Percentiles rank a stretch among this genome's conserved stretches.
Conservation (phyloP, 2,113 vertebrate species). For the Mesitornis unicolor region DNA sequence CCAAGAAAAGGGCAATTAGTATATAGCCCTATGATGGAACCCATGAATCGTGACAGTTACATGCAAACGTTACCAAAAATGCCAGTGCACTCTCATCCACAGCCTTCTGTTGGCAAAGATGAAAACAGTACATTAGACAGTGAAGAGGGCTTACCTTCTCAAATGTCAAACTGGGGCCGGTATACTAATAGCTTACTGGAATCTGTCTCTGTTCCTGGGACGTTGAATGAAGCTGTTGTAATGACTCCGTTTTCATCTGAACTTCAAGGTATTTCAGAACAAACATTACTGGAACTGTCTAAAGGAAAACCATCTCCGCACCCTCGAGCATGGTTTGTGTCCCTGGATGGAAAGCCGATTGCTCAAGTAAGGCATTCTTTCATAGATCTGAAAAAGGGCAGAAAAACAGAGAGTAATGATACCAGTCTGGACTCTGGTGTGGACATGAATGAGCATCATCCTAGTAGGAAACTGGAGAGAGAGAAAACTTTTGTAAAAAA, state of each 20-base stretch:
- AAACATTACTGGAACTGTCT: conserved; percentile 87
- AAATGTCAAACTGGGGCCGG: conserved; percentile 80
- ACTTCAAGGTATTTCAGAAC: conserved; percentile 93
- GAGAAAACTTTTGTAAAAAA: conserved; percentile 84
- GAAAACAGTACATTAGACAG: conserved; percentile 75
- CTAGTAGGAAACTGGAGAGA: conserved; percentile 79
- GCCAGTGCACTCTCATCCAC: conserved; percentile 68
- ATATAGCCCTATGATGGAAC: conserved; percentile 79
- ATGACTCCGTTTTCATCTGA: conserved; percentile 86
- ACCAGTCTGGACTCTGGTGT: conserved; percentile 96
- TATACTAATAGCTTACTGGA: conserved; percentile 88
- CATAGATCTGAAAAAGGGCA: conserved; percentile 87
- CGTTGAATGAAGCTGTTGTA: conserved; percentile 88
- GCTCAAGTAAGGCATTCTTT: conserved; percentile 94
- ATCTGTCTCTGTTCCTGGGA: conserved; percentile 93
- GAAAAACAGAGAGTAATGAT: conserved; percentile 89
- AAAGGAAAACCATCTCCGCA: conserved; percentile 85
- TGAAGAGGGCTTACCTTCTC: conserved; percentile 78
- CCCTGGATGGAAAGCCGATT: conserved; percentile 89
- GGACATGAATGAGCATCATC: conserved; percentile 93
- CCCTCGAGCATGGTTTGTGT: conserved; percentile 95
- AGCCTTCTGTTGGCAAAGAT: conserved; percentile 77
- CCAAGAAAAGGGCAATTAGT: conserved; percentile 81
- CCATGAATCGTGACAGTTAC: conserved; percentile 79
- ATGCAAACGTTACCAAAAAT: conserved; percentile 88